Percentiles rank a stretch among this genome's conserved stretches.
phyloP scores from a whole-genome alignment of 2,888 invertebrate species.

The Acanthosepion pharaonis region DNA sequence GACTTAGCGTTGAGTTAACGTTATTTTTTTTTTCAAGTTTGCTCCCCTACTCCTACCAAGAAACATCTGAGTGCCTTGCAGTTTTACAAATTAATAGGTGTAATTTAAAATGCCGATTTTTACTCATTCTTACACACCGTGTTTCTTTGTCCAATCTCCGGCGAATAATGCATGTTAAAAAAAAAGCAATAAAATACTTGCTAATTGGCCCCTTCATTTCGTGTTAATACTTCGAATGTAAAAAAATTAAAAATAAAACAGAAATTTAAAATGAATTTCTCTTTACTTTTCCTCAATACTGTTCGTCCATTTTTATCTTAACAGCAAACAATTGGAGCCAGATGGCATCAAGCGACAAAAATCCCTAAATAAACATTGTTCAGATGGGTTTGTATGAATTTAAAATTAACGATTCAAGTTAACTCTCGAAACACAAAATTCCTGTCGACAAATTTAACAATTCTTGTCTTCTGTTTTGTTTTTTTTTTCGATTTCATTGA shows the following conservation, averaged over 20 bases:
- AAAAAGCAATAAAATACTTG: neutral
- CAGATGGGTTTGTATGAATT: neutral
- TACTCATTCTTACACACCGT: neutral
- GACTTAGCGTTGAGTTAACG: no score
- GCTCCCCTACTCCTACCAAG: no score
- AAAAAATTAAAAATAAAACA: neutral
- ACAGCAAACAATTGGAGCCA: neutral
- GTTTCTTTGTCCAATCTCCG: neutral
- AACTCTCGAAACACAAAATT: neutral
- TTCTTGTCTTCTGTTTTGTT: neutral
- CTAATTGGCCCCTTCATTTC: neutral
- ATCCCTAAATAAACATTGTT: neutral
- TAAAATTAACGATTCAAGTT: neutral
- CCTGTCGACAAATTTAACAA: neutral
- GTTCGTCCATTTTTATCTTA: neutral
- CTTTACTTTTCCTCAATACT: no score
- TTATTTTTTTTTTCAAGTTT: no score
- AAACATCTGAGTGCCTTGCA: neutral
- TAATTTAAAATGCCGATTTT: neutral
- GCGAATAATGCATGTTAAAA: neutral
- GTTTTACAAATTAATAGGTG: neutral
- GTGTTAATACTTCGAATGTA: neutral
- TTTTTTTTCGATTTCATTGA: no score
- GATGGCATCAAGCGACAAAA: neutral
- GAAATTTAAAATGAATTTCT: no score